These are phyloP conservation scores for Pelosia muscerda DNA, from an alignment of 2,888 invertebrate species.

Conservation along the genomic window DNA sequence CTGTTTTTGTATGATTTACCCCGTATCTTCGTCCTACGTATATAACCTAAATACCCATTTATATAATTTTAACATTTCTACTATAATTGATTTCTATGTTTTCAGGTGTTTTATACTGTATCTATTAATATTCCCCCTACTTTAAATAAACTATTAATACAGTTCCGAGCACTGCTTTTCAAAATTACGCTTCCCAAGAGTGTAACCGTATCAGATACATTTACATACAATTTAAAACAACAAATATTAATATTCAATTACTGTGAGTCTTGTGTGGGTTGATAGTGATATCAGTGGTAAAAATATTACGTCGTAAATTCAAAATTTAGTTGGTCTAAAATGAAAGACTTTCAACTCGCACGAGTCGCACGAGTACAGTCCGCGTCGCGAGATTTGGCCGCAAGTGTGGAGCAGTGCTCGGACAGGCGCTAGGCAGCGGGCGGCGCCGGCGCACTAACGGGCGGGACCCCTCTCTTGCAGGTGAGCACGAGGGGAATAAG, in stretches of 20 bases:
- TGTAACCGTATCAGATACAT: constrained; percentile 26
- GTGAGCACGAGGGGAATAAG: constrained; percentile 92
- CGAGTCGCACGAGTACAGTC: constrained; percentile 2
- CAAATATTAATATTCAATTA: constrained; percentile 24
- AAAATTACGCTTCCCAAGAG: constrained; percentile 54
- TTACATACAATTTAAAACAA: constrained; percentile 33
- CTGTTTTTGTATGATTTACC: constrained; percentile 13
- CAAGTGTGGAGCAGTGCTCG: constrained; percentile 71
- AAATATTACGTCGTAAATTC: too few species aligned
- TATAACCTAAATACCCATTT: constrained; percentile 19
- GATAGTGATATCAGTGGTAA: constrained; percentile 10
- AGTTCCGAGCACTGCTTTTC: constrained; percentile 81
- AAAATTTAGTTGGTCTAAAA: background rate
- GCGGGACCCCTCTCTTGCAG: constrained; percentile 88
- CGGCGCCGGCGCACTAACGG: constrained; percentile 84
- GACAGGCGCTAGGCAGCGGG: constrained; percentile 70
- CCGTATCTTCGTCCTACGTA: background rate
- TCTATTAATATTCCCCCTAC: constrained; percentile 73
- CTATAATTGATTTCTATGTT: constrained; percentile 70
- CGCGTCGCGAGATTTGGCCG: constrained; percentile 12
- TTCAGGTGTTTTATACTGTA: constrained; percentile 73
- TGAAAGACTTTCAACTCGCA: constrained; percentile 14
- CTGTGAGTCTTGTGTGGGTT: constrained; percentile 33
- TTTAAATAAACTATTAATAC: constrained; percentile 63
- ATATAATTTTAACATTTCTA: constrained; percentile 38